Evolutionary conservation across 1,140 invertebrate species (phyloP), one percentile per base, ranked within the genome.

Genomic region (Megalopta genalis): DNA sequence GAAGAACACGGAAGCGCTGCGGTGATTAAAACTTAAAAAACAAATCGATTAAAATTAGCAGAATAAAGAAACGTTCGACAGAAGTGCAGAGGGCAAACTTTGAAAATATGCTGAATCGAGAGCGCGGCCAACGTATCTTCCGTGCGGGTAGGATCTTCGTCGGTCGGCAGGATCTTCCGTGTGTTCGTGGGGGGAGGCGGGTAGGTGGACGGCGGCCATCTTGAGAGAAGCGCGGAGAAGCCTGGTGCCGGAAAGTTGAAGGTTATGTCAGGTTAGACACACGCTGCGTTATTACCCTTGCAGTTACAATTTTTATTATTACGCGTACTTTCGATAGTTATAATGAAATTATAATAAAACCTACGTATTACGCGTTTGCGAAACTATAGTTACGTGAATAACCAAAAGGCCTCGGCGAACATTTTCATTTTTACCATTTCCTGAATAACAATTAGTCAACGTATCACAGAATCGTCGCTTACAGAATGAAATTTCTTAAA

Each of bases 351-450:
- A 75, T 82, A 42, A 79, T 72, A 75, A 76, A 75, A n/a, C n/a
- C 46, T 69, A 84, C 32, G 65, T n/a, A 37, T 80, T n/a, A 62
- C 71, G 78, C 54, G 25, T 46, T n/a, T 21, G 23, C 54, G 59
- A 76, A 84, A 79, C 63, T 27, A 65, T 16, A 42, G n/a, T 64
- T 27, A 74, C 1, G 18, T 84, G 1, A n/a, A 65, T 64, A 83
- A 83, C 57, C 68, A 84, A 83, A n/a, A 32, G 70, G 75, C 81
- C 73, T 79, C 81, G 25, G 66, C 78, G 70, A 71, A 75, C 52
- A 23, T 71, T n/a, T 46, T 42, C 21, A 63, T 27, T 70, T 81
- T n/a, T n/a, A n/a, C n/a, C n/a, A 54, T 68, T 12, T 12, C 7
- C 78, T n/a, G 73, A 39, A 46, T 52, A 70, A 71, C 60, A 63